Base-by-base conservation (phyloP, 1,140 invertebrate genomes). In the Asbolus verrucosus region DNA sequence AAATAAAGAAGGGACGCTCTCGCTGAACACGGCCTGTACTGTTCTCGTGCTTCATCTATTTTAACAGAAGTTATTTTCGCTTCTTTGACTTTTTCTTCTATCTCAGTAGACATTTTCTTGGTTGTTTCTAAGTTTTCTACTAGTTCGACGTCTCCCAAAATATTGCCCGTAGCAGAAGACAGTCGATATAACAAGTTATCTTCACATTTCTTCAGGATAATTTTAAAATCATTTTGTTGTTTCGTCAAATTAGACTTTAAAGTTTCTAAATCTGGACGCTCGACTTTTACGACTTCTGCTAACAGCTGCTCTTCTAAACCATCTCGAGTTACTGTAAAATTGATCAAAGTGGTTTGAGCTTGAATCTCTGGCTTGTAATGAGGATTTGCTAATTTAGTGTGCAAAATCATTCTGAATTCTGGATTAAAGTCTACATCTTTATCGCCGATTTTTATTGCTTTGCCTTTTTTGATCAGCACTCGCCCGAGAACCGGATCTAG, bases 341-440 rank as follows among this genome's bases (percentile, higher is more conserved):
- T 97, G 59, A 98, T 97, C 1, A 98, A 83, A 1, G 95, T 97
- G 11, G 94, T 94, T 82, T 98, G 95, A 0, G 96, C 96, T 82
- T 98, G 96, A 88, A 98, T 94, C 83, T 98, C 96, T 0, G 95
- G 95, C 79, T 96, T 95, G 78, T 97, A 98, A 82, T 97, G 95
- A 2, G 95, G 96, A 84, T 97, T 98, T 0, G 92, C 94, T 36
- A 98, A 79, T 84, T 98, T 98, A 0, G 96, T 98, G 78, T 98
- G 96, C 0, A 98, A 79, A 69, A 98, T 92, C 0, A 98, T 83
- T n/a, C 89, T 86, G 81, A 98, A 98, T 21, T 86, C 85, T 0
- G 86, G 85, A 83, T 95, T 89, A 79, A 91, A 97, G 79, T 97
- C 94, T 30, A 97, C 89, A 82, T 97, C 95, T 77, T 93, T 92